Conservation (phyloP, 2,113 vertebrate species). For the Albula glossodonta region DNA sequence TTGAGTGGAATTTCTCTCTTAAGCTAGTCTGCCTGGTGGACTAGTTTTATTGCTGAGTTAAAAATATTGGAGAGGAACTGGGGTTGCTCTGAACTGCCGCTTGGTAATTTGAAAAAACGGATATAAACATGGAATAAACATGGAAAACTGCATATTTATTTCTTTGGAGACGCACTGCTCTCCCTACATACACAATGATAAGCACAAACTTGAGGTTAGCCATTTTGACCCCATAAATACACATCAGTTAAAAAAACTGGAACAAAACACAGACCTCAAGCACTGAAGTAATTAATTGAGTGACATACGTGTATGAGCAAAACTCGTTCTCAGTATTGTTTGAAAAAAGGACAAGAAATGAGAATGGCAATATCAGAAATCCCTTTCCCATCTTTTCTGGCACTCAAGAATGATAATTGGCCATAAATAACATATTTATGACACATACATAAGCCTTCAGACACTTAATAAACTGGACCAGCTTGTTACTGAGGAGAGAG, state of each 20-base stretch:
- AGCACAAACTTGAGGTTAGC: no score
- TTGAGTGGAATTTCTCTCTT: slow-evolving; percentile 17
- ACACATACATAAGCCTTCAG: not conserved
- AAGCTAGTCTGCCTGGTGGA: not conserved
- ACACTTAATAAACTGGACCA: not conserved
- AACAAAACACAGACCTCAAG: no score
- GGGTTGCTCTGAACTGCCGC: not conserved
- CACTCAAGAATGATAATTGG: not conserved
- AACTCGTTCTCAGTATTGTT: no score
- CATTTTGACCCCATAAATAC: no score
- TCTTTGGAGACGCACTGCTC: no score
- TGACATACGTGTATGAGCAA: no score
- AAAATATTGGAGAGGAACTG: not conserved
- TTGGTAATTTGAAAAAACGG: not conserved
- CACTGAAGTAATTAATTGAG: no score
- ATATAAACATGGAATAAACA: not conserved
- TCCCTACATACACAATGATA: not conserved
- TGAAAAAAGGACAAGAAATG: not conserved
- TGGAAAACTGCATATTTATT: not conserved
- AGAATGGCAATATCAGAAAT: not conserved
- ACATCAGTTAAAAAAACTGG: no score
- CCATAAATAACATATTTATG: not conserved
- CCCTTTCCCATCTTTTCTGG: not conserved
- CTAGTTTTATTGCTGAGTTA: slow-evolving; percentile 7
- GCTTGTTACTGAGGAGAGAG: not conserved